Evolutionary conservation across 2,113 vertebrate species (phyloP), one percentile per base, ranked within the genome.

Genomic region (Aptenodytes patagonicus): DNA sequence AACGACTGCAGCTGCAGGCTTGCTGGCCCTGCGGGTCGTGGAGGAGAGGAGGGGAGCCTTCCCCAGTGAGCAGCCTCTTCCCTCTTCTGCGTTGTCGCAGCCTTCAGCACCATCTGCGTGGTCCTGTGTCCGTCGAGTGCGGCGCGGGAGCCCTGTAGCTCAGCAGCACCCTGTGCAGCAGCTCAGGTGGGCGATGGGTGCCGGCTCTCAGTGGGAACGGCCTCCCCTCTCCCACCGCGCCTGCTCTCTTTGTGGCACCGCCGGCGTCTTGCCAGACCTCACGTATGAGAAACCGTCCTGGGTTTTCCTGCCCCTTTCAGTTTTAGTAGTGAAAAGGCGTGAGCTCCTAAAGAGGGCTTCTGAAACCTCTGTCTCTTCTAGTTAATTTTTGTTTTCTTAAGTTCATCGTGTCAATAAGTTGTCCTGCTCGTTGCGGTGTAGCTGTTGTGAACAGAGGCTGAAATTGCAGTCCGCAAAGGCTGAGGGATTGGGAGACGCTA

Each of bases 211-310:
- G 49, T 13, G 0, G 36, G 28, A 60, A 47, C 47, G 40, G 47
- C 28, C 58, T 85, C 51, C 75, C 31, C 3, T 11, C 44, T 65
- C 40, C 51, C 82, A 31, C 51, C 51, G 17, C 3, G 18, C 52
- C 73, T 47, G 58, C 54, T 70, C 31, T 44, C 66, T 17, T 15
- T 0, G 9, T 31, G 75, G 80, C 87, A 71, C 52, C 0, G 2
- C 71, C 6, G 2, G 34, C 0, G 0, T 61, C 47, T n/a, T 2
- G 10, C 64, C 61, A 40, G 60, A 9, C 24, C 22, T 73, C 34
- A 1, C 0, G 0, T 5, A 3, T 5, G 54, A 68, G 58, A 26
- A 91, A 9, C 46, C 13, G 0, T n/a, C n/a, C 36, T 19, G 69
- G 72, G 49, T 55, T 68, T 36, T 81, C 66, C 65, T 75, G 52